phyloP scores from a whole-genome alignment of 1,140 invertebrate genomes.

The Hestina assimilis region DNA sequence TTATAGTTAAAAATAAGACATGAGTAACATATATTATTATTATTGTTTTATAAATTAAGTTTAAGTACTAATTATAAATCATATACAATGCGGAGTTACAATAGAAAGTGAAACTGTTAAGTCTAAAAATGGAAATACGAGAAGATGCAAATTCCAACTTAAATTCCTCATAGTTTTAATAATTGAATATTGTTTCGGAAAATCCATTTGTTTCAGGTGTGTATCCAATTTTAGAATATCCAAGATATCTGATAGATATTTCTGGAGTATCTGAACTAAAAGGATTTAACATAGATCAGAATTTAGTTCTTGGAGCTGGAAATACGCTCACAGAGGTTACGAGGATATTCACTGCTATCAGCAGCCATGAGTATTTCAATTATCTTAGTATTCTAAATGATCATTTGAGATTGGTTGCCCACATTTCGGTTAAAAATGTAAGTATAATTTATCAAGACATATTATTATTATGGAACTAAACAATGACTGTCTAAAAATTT shows the following conservation, averaged over 20 bases:
- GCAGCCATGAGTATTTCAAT: constrained; percentile 67
- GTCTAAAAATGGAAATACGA: no score
- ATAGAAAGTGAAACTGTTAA: no score
- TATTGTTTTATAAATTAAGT: no score
- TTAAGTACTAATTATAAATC: no score
- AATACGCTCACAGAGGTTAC: constrained; percentile 81
- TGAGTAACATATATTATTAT: no score
- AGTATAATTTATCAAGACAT: constrained; percentile 38
- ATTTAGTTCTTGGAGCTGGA: constrained; percentile 81
- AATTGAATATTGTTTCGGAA: no score
- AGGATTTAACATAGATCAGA: constrained; percentile 81
- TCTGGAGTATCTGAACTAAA: constrained; percentile 79
- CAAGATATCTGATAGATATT: constrained; percentile 83
- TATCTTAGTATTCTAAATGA: constrained; percentile 80
- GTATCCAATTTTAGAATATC: constrained; percentile 48
- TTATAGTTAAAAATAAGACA: constrained; percentile 17
- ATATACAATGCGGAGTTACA: no score
- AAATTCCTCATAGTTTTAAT: no score
- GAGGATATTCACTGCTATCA: constrained; percentile 73
- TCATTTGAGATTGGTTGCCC: constrained; percentile 84
- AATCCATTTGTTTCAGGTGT: constrained; percentile 44
- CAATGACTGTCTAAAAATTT: no score
- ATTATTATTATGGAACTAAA: no score
- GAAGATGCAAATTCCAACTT: no score
- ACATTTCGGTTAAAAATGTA: constrained; percentile 84